These are phyloP conservation scores for Anastatus disparis DNA, from an alignment of 1,140 invertebrate genomes.

Conservation along the genomic window DNA sequence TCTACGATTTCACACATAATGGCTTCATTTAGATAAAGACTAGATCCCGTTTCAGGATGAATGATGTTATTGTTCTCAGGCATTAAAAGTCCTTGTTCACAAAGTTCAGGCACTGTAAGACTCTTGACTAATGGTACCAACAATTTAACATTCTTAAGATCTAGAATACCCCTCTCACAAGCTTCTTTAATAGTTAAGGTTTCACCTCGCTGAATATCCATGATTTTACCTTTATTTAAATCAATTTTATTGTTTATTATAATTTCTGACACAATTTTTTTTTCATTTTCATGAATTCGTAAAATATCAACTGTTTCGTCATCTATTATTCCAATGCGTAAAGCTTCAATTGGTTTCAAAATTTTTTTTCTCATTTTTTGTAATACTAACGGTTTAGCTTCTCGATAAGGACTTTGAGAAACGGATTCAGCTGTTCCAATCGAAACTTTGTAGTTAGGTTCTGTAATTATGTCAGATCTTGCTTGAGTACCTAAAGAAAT, in stretches of 20 bases:
- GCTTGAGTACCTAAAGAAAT: slow-evolving; percentile 70
- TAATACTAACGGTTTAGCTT: slow-evolving; percentile 77
- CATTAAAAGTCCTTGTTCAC: slow-evolving; percentile 86
- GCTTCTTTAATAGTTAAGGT: slow-evolving; percentile 85
- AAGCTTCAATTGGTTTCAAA: slow-evolving; percentile 76
- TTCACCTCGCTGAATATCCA: slow-evolving; percentile 85
- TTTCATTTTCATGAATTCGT: slow-evolving; percentile 61
- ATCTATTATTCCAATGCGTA: slow-evolving; percentile 80
- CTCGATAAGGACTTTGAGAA: slow-evolving; percentile 65
- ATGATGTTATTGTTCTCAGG: slow-evolving; percentile 82
- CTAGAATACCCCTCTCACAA: slow-evolving; percentile 84
- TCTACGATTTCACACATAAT: slow-evolving; percentile 89
- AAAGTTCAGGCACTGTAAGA: slow-evolving; percentile 82
- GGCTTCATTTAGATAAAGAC: slow-evolving; percentile 81
- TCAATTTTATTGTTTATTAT: slow-evolving; percentile 80
- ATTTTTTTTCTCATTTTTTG: slow-evolving; percentile 83
- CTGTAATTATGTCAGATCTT: slow-evolving; percentile 70
- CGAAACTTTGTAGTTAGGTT: slow-evolving; percentile 76
- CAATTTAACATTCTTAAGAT: slow-evolving; percentile 80
- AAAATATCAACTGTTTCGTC: slow-evolving; percentile 77
- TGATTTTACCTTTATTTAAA: slow-evolving; percentile 79
- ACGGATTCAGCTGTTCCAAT: slow-evolving; percentile 70
- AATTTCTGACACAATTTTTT: slow-evolving; percentile 75
- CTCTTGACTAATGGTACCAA: slow-evolving; percentile 84
- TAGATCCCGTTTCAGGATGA: slow-evolving; percentile 87